Evolutionary conservation across 2,113 vertebrate genomes (phyloP), one percentile per base, ranked within the genome.

Genomic region (Bolborhynchus lineola): DNA sequence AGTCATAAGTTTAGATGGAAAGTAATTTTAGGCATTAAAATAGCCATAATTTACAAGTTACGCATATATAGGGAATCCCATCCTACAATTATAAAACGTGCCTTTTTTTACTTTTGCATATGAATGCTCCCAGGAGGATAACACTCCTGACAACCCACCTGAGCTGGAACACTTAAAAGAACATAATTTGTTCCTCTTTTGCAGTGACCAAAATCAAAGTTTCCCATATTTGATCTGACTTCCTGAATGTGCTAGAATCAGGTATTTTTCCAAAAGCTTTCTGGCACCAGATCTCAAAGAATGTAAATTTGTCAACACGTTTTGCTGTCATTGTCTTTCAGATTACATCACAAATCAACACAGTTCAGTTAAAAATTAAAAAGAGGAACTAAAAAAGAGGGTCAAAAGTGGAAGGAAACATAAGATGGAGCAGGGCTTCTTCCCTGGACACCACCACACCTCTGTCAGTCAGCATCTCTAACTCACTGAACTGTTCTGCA

Each of bases 181-280:
- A 50, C 11, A 37, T 16, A 12, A 82, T 33, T 57, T 46, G 6
- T 20, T 62, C 11, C 19, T 41, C 10, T 50, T 41, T 33, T 42
- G 9, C 18, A 78, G 33, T 20, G 7, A 62, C 13, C 63, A 86
- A 82, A 94, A 70, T n/a, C 16, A 57, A 95, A 68, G 47, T 16
- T 53, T 88, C 35, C 47, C 16, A 8, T 26, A 55, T 24, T 25
- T 64, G 13, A 82, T 78, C 26, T 59, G 31, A 72, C n/a, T 59
- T 74, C 57, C 64, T 53, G n/a, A 29, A 79, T 1, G 0, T 53
- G 42, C 47, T 29, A 44, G 6, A 74, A 86, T 37, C n/a, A 35
- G 6, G 4, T 88, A 46, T 78, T 92, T 82, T 95, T 82, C 75
- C 59, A 88, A 82, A 88, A 69, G 75, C 13, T 16, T 90, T 67